These are phyloP conservation scores for Epicampocera succincta DNA, from an alignment of 2,888 invertebrate species.

Conservation along the genomic window DNA sequence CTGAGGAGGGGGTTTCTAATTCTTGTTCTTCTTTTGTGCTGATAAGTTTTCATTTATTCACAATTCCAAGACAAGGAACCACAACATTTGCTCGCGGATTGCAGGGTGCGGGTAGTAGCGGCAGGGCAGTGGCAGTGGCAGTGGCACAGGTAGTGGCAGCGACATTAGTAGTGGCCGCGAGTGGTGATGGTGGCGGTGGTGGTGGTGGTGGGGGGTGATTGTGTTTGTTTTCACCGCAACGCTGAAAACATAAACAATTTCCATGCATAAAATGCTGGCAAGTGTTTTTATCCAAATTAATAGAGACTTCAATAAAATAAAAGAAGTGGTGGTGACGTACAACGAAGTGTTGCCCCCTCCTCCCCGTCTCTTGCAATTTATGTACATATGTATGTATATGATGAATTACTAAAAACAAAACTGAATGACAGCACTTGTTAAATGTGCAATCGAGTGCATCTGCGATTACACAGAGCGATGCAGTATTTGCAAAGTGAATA, in stretches of 20 bases:
- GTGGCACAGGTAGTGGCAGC: background rate
- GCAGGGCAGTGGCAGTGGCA: background rate
- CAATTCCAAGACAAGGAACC: slow-evolving; percentile 55
- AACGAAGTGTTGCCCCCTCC: slow-evolving; percentile 28
- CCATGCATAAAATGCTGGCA: slow-evolving; percentile 49
- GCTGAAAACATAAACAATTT: slow-evolving; percentile 44
- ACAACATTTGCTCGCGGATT: slow-evolving; percentile 40
- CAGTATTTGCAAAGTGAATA: no score
- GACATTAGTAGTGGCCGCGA: background rate
- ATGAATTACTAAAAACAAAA: no score
- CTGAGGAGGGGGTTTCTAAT: slow-evolving; percentile 37
- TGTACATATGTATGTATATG: no score
- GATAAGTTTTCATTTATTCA: slow-evolving; percentile 61
- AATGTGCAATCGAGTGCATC: no score
- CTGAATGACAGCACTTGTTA: slow-evolving; percentile 35
- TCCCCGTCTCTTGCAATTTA: no score
- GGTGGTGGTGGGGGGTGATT: slow-evolving; percentile 1
- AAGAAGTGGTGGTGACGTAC: slow-evolving; percentile 45
- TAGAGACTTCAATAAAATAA: slow-evolving; percentile 61
- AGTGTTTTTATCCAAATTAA: slow-evolving; percentile 70
- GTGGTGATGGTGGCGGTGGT: background rate
- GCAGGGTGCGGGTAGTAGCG: background rate
- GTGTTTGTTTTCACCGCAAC: slow-evolving; percentile 60
- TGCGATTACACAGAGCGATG: no score
- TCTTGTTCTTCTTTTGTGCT: slow-evolving; percentile 23